Conservation (phyloP, 2,113 vertebrate species). For the Leptosomus discolor region DNA sequence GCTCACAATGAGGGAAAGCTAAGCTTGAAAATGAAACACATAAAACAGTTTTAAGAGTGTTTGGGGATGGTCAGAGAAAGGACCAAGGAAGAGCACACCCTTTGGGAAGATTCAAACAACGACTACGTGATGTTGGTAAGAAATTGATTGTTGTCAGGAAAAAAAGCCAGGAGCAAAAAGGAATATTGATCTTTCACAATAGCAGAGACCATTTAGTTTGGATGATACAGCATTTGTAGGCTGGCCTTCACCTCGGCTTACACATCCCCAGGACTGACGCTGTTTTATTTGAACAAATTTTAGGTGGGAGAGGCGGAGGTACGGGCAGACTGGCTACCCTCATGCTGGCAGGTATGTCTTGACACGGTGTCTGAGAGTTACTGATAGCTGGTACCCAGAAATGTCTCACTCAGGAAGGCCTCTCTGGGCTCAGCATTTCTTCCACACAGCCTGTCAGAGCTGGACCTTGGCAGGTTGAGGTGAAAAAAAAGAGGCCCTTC, state of each 20-base stretch:
- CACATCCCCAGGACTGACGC: fast-evolving
- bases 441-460: background rate
- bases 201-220: background rate
- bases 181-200: background rate
- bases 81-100: fast-evolving
- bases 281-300: background rate
- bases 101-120: background rate
- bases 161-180: background rate
- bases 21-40: background rate
- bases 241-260: background rate
- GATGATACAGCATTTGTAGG: background rate
- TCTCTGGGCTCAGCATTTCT: background rate
- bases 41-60: background rate
- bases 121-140: background rate
- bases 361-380: background rate
- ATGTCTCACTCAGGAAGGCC: background rate
- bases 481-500: background rate
- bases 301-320: fast-evolving
- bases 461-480: background rate
- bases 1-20: background rate
- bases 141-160: background rate
- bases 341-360: background rate
- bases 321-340: background rate
- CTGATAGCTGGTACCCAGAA: background rate
- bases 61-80: background rate